Percentiles rank a stretch among this genome's conserved stretches.
phyloP scores from a whole-genome alignment of 1,140 invertebrate species.

The Brachystomella parvula region DNA sequence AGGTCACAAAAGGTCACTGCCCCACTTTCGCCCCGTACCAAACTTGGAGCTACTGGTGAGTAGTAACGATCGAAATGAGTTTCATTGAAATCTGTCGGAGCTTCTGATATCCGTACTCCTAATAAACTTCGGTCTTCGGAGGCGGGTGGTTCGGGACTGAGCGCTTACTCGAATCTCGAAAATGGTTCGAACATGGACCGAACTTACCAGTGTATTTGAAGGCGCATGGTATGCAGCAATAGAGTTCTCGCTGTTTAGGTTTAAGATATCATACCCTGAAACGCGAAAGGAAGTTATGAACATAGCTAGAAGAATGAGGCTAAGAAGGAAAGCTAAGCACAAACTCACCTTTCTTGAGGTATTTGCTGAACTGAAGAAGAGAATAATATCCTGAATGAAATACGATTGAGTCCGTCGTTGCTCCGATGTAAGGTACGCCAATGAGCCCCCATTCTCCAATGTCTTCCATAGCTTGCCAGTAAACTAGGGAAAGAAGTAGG shows the following conservation, averaged over 20 bases:
- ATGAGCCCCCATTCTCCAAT: conserved; percentile 22
- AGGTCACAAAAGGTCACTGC: too few relatives aligned
- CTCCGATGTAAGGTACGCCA: conserved; percentile 23
- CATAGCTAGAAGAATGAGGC: background rate
- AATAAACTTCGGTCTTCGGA: too few relatives aligned
- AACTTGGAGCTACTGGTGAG: too few relatives aligned
- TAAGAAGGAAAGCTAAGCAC: background rate
- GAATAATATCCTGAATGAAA: conserved; percentile 29
- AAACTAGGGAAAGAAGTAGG: conserved; percentile 13
- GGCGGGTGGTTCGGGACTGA: too few relatives aligned
- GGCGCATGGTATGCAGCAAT: conserved; percentile 22
- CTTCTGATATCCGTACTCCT: too few relatives aligned
- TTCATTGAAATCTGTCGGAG: too few relatives aligned
- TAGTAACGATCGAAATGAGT: too few relatives aligned
- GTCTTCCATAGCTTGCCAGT: conserved; percentile 33
- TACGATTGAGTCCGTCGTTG: conserved; percentile 23
- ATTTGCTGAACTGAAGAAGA: conserved; percentile 30
- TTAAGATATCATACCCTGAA: conserved; percentile 17
- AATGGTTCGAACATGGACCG: background rate
- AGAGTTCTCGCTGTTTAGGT: conserved; percentile 20
- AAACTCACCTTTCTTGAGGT: conserved; percentile 24
- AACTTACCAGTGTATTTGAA: conserved; percentile 21
- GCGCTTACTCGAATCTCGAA: too few relatives aligned
- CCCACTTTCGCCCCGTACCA: too few relatives aligned
- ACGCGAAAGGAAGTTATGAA: background rate